Evolutionary conservation across 2,797 vertebrate genomes (phyloP), one percentile per base, ranked within the genome.

Genomic region (Bradypus variegatus): DNA sequence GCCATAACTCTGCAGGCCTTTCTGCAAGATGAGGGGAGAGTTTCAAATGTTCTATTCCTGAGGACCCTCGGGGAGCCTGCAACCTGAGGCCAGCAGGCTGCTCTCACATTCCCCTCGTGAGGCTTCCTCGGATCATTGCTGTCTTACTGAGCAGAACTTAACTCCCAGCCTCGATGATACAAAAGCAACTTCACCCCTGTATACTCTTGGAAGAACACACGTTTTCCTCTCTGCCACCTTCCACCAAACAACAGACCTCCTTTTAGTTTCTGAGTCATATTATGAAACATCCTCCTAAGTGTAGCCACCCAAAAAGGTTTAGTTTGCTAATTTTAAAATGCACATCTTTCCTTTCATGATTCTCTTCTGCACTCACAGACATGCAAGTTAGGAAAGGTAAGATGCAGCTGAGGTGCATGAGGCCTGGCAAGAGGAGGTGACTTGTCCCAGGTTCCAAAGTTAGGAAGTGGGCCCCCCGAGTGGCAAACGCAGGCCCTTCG

Each of bases 1-100:
- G 0, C 8, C 4, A 8, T 67, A 9, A 4, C 8, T 14, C 5
- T 1, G 4, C 3, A 2, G 53, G 48, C 19, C 73, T 48, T 4
- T 1, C 3, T 11, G 14, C 29, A 2, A 33, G 41, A 23, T 4
- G 0, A 0, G 31, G 33, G 25, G 0, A 6, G 10, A 6, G 58
- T 8, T 2, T 4, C 31, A 1, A 7, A 0, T 0, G 1, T 36
- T 8, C 2, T 41, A 1, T 5, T 23, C 45, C 87, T 5, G 9
- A 3, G 4, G 31, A 25, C 5, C 79, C 53, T 45, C 7, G 2
- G 2, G 2, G 67, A 84, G 31, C 48, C 65, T 15, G 15, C 73
- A 13, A 6, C 33, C 69, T 14, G 14, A 13, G 67, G 53, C n/a
- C 1, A 0, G 11, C 13, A 0, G 50, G 23, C 25, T 18, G 25